Evolutionary conservation across 2,888 invertebrate species (phyloP).

Genomic region (Stramonita haemastoma): DNA sequence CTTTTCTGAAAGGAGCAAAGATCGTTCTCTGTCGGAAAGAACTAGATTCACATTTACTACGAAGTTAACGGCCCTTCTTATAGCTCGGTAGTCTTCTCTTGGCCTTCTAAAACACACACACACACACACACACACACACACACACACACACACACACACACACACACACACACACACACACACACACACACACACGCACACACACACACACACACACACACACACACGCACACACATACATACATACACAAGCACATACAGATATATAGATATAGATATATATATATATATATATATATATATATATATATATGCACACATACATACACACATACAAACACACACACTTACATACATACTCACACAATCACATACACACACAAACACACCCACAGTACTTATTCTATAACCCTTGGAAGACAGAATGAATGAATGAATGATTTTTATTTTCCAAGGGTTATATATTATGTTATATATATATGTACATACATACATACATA

Average conservation of each 20-base stretch:
- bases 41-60: too few species aligned
- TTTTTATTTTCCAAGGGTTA: too few species aligned
- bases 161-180: neutral
- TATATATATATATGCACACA: neutral
- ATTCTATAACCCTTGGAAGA: too few species aligned
- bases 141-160: conserved; percentile 22
- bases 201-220: neutral
- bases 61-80: too few species aligned
- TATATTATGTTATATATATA: too few species aligned
- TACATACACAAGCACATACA: neutral
- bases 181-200: neutral
- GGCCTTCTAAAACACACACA: neutral
- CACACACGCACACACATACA: neutral
- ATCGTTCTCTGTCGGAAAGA: too few species aligned
- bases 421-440: too few species aligned
- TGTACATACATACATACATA: too few species aligned
- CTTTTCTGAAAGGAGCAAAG: too few species aligned
- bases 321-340: neutral
- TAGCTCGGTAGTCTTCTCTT: too few species aligned
- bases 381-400: neutral
- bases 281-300: neutral
- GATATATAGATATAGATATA: neutral
- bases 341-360: neutral
- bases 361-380: conserved; percentile 6
- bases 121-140: conserved; percentile 18